Conservation (phyloP, 2,797 vertebrate species). For the Linurgus olivaceus region DNA sequence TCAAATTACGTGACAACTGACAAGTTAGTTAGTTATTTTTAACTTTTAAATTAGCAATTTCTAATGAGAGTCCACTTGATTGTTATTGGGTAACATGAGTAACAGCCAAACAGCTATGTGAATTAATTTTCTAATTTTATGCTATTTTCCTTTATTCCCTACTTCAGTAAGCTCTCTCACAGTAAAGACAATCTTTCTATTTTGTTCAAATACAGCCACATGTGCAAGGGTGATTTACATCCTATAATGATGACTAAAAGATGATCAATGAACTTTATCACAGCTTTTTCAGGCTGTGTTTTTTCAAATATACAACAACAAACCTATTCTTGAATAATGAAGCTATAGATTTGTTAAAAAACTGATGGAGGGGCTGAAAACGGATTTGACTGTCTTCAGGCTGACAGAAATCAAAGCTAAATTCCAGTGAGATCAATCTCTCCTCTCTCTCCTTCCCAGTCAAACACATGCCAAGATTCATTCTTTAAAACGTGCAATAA, state of each 20-base stretch:
- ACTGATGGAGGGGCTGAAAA: background rate
- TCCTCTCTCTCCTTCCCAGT: background rate
- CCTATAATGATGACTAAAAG: background rate
- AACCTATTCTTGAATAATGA: background rate
- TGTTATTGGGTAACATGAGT: background rate
- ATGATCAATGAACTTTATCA: background rate
- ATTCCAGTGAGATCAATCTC: background rate
- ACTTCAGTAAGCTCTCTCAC: background rate
- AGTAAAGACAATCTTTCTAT: background rate
- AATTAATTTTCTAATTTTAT: background rate
- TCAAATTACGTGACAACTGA: background rate
- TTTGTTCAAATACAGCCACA: background rate
- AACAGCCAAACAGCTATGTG: background rate
- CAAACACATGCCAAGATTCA: background rate
- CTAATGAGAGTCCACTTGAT: background rate
- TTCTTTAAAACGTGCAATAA: background rate
- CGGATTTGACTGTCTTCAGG: background rate
- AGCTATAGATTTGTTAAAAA: background rate
- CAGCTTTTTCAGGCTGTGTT: background rate
- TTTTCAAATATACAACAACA: background rate
- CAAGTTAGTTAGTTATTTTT: background rate
- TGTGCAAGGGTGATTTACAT: background rate
- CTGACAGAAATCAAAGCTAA: background rate
- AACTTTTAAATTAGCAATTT: background rate
- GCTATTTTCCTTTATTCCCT: background rate